Conservation (phyloP, 2,113 vertebrate genomes). For the Tychaedon coryphoeus region DNA sequence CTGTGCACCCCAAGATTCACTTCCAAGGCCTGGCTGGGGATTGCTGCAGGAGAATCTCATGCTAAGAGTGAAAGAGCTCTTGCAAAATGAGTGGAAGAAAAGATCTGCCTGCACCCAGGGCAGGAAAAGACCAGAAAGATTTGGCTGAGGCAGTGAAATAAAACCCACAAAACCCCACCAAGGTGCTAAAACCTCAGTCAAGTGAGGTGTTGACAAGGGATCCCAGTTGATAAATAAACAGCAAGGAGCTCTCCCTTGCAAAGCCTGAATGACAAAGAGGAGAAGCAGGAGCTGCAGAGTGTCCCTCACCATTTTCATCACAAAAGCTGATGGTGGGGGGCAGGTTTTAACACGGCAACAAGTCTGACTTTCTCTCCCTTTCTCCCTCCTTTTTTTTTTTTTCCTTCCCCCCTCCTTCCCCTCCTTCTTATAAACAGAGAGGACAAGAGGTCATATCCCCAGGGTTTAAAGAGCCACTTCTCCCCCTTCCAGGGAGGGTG, state of each 20-base stretch:
- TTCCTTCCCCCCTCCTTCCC: not conserved
- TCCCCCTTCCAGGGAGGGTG: constrained; percentile 19
- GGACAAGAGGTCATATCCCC: constrained; percentile 71
- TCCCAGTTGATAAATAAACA: constrained; percentile 47
- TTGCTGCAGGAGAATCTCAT: not conserved
- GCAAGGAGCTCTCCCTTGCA: constrained; percentile 14
- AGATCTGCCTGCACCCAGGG: not conserved
- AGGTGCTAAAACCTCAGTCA: constrained; percentile 48
- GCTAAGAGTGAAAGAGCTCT: accelerated
- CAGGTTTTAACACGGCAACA: constrained; percentile 2
- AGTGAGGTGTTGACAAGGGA: constrained; percentile 54
- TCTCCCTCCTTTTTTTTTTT: not conserved
- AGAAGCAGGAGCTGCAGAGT: not conserved
- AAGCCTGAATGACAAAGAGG: constrained; percentile 42
- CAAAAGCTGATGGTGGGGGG: constrained; percentile 49
- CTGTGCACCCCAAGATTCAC: not conserved
- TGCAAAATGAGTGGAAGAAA: not conserved
- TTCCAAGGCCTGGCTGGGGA: not conserved
- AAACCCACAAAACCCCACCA: not conserved
- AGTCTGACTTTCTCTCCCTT: constrained; percentile 47
- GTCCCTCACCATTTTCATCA: constrained; percentile 56
- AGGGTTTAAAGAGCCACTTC: constrained; percentile 40
- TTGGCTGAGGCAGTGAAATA: not conserved
- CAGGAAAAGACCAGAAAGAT: not conserved
- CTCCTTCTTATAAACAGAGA: constrained; percentile 41